phyloP scores from a whole-genome alignment of 2,888 invertebrate genomes.

The Clistopyga incitator region DNA sequence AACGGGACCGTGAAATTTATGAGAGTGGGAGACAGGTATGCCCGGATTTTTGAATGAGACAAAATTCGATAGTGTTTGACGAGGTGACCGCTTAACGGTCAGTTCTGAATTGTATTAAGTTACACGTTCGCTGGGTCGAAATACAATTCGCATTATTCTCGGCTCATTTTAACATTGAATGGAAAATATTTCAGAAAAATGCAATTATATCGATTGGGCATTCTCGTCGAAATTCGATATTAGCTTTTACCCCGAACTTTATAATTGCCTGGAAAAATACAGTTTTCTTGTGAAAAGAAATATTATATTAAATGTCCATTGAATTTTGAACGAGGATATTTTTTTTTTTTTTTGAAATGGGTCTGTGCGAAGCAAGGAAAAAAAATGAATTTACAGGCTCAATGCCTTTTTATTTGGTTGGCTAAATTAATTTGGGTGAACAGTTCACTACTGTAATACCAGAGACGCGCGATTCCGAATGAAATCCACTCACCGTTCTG shows the following conservation, averaged over 20 bases:
- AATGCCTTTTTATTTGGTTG: slow-evolving; percentile 45
- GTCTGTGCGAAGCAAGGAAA: neutral
- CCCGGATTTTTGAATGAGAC: slow-evolving; percentile 12
- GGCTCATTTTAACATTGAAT: slow-evolving; percentile 29
- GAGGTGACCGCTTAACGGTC: slow-evolving; percentile 45
- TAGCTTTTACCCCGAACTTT: slow-evolving; percentile 30
- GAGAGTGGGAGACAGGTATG: slow-evolving; percentile 4
- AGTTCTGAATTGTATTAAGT: slow-evolving; percentile 47
- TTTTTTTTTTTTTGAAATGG: too few relatives aligned
- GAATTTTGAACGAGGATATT: neutral
- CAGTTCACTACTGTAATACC: slow-evolving; percentile 40
- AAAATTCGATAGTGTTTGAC: slow-evolving; percentile 13
- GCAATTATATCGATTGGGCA: slow-evolving; percentile 39
- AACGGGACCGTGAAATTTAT: slow-evolving; percentile 73
- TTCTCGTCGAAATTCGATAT: slow-evolving; percentile 51
- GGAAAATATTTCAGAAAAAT: slow-evolving; percentile 29
- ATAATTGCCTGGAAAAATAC: slow-evolving; percentile 24
- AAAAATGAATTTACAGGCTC: slow-evolving; percentile 26
- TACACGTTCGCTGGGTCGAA: slow-evolving; percentile 30
- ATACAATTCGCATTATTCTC: slow-evolving; percentile 49
- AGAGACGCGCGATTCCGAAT: slow-evolving; percentile 48
- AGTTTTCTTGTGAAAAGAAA: slow-evolving; percentile 33
- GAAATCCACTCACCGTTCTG: slow-evolving; percentile 58
- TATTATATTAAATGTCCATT: slow-evolving; percentile 55
- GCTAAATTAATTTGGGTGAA: slow-evolving; percentile 44